Conservation (phyloP, 1,140 invertebrate genomes). For the Drosophila sp. region DNA sequence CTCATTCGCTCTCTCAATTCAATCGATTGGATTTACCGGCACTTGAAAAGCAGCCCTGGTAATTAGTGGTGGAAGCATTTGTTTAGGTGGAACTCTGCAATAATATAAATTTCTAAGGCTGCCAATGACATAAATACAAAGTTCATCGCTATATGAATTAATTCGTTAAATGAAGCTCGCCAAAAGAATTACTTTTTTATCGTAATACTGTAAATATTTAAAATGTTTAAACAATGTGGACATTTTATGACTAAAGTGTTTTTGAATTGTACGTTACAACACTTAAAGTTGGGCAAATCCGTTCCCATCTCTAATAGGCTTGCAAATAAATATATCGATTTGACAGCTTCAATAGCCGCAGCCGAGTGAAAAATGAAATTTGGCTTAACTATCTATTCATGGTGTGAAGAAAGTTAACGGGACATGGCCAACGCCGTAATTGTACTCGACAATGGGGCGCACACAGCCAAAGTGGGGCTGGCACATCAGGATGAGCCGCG, state of each 20-base stretch:
- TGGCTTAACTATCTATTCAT: neutral
- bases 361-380: neutral
- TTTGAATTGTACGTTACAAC: no score
- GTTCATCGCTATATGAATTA: no score
- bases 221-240: no score
- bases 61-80: neutral
- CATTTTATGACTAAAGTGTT: no score
- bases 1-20: neutral
- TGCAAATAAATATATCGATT: neutral
- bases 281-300: no score
- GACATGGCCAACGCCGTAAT: constrained; percentile 54
- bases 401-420: constrained; percentile 1
- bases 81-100: no score
- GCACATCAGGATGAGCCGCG: constrained; percentile 87
- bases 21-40: neutral
- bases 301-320: no score
- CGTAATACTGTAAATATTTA: no score
- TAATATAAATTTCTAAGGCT: no score
- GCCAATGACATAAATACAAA: no score
- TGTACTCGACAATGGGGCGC: constrained; percentile 94
- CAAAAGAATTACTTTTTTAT: no score
- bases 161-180: no score
- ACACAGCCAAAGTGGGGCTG: constrained; percentile 92
- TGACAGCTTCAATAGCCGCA: neutral
- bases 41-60: neutral